Evolutionary conservation across 2,113 vertebrate genomes (phyloP).

Genomic region (Rhagologus leucostigma): DNA sequence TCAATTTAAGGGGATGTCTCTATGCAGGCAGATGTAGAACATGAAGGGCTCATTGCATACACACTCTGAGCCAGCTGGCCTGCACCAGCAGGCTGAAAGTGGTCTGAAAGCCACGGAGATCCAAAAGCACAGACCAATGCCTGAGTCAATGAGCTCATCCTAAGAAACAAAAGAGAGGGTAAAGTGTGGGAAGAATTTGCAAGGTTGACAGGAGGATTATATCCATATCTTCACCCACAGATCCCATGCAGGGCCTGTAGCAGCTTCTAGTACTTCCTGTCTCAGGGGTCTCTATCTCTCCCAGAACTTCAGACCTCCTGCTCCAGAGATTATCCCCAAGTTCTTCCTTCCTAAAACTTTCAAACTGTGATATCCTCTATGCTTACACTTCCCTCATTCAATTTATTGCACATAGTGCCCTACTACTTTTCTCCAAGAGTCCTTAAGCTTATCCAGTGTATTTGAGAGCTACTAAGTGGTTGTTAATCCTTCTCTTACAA

Average conservation of each 20-base stretch:
- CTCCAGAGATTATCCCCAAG: not conserved
- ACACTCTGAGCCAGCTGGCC: not conserved
- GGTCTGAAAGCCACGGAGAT: not conserved
- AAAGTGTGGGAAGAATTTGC: not conserved
- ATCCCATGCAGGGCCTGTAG: not conserved
- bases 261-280: not conserved
- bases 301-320: not conserved
- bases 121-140: accelerated
- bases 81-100: not conserved
- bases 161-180: not conserved
- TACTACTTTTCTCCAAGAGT: not conserved
- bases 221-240: not conserved
- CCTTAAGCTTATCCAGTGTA: not conserved
- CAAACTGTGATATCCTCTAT: not conserved
- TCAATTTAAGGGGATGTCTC: not conserved
- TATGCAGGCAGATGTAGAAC: not conserved
- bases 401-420: not conserved
- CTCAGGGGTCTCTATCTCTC: not conserved
- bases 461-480: not conserved
- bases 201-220: not conserved
- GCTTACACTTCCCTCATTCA: not conserved
- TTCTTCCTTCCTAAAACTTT: not conserved
- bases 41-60: not conserved
- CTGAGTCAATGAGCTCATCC: not conserved
- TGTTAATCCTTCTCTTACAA: not conserved